Evolutionary conservation across 30 jellyfish, hydroid and myxozoan species (phyloP), one percentile per base, ranked within the genome.

Genomic region (Aurelia sp.): DNA sequence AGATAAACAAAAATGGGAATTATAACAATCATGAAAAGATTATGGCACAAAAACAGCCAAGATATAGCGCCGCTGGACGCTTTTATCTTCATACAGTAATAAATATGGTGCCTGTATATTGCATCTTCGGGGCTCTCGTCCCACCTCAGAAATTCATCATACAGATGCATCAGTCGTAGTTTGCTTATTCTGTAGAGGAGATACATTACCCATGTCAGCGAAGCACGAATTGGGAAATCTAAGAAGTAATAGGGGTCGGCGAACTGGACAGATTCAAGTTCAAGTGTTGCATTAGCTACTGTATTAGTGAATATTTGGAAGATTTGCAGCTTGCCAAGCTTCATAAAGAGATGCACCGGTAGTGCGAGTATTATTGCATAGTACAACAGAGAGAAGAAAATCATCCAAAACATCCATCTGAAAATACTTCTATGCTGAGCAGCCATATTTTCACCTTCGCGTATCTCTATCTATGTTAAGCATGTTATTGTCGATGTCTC

Each of bases 131-230:
- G 67, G 19, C 67, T 50, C 20, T 22, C 40, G 40, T 72, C 51
- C 82, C 82, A 72, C 3, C 13, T 38, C 44, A 50, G 9, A 72
- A 72, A 72, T 8, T 72, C 82, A 1, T 18, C 44, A 13, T 18
- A 13, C 44, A 72, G 41, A 13, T 72, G 59, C n/a, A 48, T 20
- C 24, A 72, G 82, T 21, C 82, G 82, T 0, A 72, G 27, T 38
- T 72, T 72, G 68, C 67, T 72, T 1, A 22, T 72, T 38, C 52
- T 65, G 55, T 72, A 72, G 7, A 40, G 60, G 52, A 72, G 48
- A 24, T 38, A 72, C 67, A 72, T 50, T 2, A 72, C 52, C 82
- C 82, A 72, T 40, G 82, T 40, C 82, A 72, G 55, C 11, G 82
- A 40, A 40, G 10, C 51, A 8, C 51, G 51, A 0, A 40, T 40